Percentiles rank a stretch among this genome's conserved stretches.
phyloP scores from a whole-genome alignment of 2,888 invertebrate species.

The Lutraria lutraria region DNA sequence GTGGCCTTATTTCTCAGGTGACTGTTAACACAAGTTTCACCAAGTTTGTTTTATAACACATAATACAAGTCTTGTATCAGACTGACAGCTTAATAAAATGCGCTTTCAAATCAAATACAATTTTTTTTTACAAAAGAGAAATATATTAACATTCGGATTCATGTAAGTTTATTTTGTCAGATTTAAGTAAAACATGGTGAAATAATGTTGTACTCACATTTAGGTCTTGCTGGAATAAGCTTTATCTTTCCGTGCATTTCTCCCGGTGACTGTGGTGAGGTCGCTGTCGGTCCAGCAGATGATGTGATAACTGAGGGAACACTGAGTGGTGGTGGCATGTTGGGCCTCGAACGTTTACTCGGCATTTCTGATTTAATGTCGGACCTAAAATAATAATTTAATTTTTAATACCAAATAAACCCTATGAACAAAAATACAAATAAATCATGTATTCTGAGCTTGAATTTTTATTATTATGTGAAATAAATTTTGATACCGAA shows the following conservation, averaged over 20 bases:
- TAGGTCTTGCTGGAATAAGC: constrained; percentile 94
- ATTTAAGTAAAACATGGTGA: too few relatives aligned
- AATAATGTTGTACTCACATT: constrained; percentile 91
- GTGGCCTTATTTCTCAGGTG: too few relatives aligned
- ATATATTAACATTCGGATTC: too few relatives aligned
- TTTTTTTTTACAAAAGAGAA: too few relatives aligned
- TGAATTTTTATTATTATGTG: not conserved
- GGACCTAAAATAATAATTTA: constrained; percentile 51
- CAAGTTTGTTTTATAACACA: too few relatives aligned
- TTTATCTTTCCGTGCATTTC: constrained; percentile 89
- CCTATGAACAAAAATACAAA: too few relatives aligned
- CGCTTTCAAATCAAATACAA: too few relatives aligned
- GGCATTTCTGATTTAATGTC: constrained; percentile 85
- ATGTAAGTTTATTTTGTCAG: too few relatives aligned
- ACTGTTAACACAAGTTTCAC: too few relatives aligned
- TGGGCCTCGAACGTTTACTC: constrained; percentile 93
- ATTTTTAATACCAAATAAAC: not conserved
- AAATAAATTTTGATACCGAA: not conserved
- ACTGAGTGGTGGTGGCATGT: constrained; percentile 70
- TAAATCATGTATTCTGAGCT: too few relatives aligned
- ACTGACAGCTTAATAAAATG: too few relatives aligned
- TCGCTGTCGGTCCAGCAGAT: constrained; percentile 54
- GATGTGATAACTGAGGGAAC: constrained; percentile 51
- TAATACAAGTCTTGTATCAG: too few relatives aligned
- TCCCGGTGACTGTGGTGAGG: constrained; percentile 73